These are phyloP conservation scores for Illadopsis cleaveri DNA, from an alignment of 2,113 vertebrate species.

Conservation along the genomic window DNA sequence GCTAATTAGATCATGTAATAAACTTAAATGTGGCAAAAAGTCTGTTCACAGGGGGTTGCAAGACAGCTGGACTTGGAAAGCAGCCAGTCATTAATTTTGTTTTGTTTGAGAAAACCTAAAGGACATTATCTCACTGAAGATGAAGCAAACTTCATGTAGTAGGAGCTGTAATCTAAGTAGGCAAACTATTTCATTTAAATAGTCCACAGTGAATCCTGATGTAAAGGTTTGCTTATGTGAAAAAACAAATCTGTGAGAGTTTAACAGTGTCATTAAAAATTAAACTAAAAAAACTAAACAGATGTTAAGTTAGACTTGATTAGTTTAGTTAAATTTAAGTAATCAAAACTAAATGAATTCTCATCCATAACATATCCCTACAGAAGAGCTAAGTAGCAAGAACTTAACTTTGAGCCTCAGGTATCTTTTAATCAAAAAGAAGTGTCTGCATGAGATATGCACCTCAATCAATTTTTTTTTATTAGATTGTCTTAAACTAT, in stretches of 20 bases:
- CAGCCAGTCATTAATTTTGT: conserved; percentile 14
- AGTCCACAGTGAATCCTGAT: background rate
- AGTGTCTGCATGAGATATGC: background rate
- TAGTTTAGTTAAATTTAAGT: background rate
- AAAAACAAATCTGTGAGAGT: background rate
- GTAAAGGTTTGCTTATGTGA: background rate
- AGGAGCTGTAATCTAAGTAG: background rate
- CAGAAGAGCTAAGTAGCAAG: background rate
- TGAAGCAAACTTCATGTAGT: background rate
- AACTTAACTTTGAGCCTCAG: background rate
- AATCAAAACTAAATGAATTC: background rate
- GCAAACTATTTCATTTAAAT: background rate
- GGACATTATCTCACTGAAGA: background rate
- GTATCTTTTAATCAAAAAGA: background rate
- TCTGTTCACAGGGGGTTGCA: conserved; percentile 37
- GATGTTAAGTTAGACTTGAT: background rate
- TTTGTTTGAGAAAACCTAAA: conserved; percentile 39
- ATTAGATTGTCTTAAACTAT: background rate
- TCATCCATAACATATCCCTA: rapidly evolving
- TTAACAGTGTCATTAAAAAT: background rate
- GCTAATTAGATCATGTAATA: conserved; percentile 46
- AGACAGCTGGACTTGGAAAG: conserved; percentile 35
- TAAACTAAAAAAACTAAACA: background rate
- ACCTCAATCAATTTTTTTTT: rapidly evolving
- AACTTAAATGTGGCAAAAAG: conserved; percentile 43